Conservation (phyloP, 2,888 invertebrate species). For the Parochlus steinenii region DNA sequence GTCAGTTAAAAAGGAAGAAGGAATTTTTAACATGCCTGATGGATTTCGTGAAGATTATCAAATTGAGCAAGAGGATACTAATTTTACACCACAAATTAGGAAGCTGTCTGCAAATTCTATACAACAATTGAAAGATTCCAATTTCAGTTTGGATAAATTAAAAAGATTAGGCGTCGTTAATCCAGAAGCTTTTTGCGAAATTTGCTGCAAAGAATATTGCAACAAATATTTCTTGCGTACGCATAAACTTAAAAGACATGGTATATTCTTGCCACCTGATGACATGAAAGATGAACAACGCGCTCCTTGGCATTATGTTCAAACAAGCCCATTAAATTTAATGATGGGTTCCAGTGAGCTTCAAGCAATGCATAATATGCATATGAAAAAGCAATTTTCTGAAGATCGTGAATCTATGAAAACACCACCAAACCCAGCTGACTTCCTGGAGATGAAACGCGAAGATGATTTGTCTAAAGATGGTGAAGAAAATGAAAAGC, state of each 20-base stretch:
- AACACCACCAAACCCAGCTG: slow-evolving; percentile 19
- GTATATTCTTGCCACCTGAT: slow-evolving; percentile 48
- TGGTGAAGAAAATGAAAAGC: slow-evolving; percentile 10
- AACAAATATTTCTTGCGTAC: slow-evolving; percentile 84
- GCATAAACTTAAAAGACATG: slow-evolving; percentile 88
- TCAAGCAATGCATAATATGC: slow-evolving; percentile 14
- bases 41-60: slow-evolving; percentile 30
- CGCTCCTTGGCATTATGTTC: slow-evolving; percentile 31
- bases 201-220: slow-evolving; percentile 85
- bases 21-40: slow-evolving; percentile 27
- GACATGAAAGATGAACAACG: slow-evolving; percentile 32
- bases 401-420: slow-evolving; percentile 20
- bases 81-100: slow-evolving; percentile 35
- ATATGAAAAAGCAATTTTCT: slow-evolving; percentile 17
- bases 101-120: slow-evolving; percentile 42
- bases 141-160: slow-evolving; percentile 54
- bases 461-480: slow-evolving; percentile 15
- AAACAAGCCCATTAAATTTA: slow-evolving; percentile 62
- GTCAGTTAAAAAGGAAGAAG: no score
- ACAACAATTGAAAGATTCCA: slow-evolving; percentile 49
- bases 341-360: slow-evolving; percentile 37
- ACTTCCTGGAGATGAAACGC: slow-evolving; percentile 14
- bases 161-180: slow-evolving; percentile 65
- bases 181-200: slow-evolving; percentile 83
- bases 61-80: slow-evolving; percentile 31